Conservation (phyloP, 2,797 vertebrate genomes). For the Chrysolophus pictus region DNA sequence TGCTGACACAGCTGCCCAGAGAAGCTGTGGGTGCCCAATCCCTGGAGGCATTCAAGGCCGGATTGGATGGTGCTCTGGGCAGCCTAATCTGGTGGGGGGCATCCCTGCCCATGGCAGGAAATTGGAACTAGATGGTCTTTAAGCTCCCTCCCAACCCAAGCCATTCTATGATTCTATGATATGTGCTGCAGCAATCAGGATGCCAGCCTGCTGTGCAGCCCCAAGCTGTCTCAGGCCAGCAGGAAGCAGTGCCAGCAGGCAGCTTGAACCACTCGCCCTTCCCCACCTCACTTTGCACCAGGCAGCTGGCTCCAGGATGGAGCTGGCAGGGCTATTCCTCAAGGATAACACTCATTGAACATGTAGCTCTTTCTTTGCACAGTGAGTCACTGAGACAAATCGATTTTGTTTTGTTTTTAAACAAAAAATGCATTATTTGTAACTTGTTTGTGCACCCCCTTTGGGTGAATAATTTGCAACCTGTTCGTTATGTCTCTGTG, state of each 20-base stretch:
- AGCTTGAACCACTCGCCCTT: background rate
- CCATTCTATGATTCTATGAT: background rate
- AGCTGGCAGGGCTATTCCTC: background rate
- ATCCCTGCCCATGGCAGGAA: background rate
- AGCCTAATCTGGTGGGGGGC: background rate
- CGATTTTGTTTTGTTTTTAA: background rate
- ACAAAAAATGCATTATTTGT: background rate
- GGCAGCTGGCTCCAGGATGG: rapidly evolving
- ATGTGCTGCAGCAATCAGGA: background rate
- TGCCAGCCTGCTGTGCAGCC: background rate
- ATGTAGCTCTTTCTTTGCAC: constrained; percentile 40
- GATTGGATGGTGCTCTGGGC: background rate
- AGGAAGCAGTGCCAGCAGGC: background rate
- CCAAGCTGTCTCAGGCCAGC: background rate
- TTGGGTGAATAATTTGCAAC: background rate
- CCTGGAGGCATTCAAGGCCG: background rate
- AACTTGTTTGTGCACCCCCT: background rate
- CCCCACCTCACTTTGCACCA: background rate
- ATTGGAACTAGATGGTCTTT: background rate
- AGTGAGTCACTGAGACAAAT: constrained; percentile 14
- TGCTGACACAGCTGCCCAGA: background rate
- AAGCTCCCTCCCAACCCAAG: background rate
- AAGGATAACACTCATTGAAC: background rate
- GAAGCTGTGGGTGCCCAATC: background rate
- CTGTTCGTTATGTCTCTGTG: background rate